Percentiles rank a stretch among this genome's conserved stretches.
These are phyloP conservation scores for Microctonus brassicae DNA, from an alignment of 2,888 invertebrate genomes.

Conservation along the genomic window DNA sequence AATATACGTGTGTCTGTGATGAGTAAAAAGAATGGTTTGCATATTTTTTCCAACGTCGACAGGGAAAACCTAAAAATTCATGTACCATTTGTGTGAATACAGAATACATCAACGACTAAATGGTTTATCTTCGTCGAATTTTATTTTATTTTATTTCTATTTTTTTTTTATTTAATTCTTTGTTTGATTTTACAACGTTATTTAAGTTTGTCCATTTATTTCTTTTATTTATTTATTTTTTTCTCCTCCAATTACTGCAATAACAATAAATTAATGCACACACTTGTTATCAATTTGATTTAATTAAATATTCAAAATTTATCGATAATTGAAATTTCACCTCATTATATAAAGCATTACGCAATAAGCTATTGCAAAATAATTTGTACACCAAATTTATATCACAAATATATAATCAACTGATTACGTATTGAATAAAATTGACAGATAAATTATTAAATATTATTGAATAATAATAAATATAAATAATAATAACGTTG, in stretches of 20 bases:
- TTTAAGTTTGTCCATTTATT: too few species aligned
- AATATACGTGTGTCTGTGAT: slow-evolving; percentile 50
- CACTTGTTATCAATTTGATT: background rate
- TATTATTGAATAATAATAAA: background rate
- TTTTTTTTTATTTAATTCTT: slow-evolving; percentile 13
- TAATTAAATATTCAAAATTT: background rate
- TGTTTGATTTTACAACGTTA: background rate
- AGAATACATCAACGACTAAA: slow-evolving; percentile 34
- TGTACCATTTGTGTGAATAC: slow-evolving; percentile 39
- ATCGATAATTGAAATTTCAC: background rate
- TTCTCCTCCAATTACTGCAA: background rate
- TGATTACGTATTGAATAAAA: background rate
- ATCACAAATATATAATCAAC: background rate
- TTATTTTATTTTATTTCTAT: slow-evolving; percentile 24
- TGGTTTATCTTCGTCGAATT: slow-evolving; percentile 34
- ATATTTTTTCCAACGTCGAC: slow-evolving; percentile 50
- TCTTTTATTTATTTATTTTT: background rate
- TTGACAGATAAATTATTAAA: background rate
- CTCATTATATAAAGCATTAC: background rate
- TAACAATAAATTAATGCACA: background rate
- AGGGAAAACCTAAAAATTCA: slow-evolving; percentile 41
- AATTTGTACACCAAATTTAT: background rate
- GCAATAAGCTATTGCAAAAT: background rate
- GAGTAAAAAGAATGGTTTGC: slow-evolving; percentile 63
- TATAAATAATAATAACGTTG: background rate